Evolutionary conservation across 1,140 invertebrate genomes (phyloP).

Genomic region (Bombus terrestris): DNA sequence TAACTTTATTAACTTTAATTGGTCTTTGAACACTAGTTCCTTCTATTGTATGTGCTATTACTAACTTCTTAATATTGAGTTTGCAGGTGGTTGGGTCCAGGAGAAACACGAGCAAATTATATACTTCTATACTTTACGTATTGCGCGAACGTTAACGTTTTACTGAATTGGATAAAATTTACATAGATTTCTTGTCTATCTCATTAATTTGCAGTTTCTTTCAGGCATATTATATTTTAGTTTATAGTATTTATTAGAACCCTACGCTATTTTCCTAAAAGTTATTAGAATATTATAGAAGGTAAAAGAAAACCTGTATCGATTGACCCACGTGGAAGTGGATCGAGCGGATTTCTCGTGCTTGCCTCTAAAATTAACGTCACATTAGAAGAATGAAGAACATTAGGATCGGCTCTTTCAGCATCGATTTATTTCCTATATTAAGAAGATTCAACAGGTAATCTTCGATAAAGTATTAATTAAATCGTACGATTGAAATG

Average conservation of each 20-base stretch:
- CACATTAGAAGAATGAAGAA: constrained; percentile 66
- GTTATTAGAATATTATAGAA: constrained; percentile 62
- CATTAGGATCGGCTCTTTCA: constrained; percentile 59
- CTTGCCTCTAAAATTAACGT: constrained; percentile 51
- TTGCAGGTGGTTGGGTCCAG: constrained; percentile 74
- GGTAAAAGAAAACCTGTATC: constrained; percentile 60
- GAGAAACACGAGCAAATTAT: constrained; percentile 56
- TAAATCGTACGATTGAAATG: constrained; percentile 56
- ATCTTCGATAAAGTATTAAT: constrained; percentile 72
- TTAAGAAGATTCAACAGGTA: constrained; percentile 76
- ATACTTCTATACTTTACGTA: constrained; percentile 51
- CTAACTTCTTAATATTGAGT: constrained; percentile 77
- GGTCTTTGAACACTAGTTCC: constrained; percentile 48
- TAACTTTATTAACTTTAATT: constrained; percentile 31
- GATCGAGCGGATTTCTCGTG: constrained; percentile 42
- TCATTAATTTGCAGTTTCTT: constrained; percentile 62
- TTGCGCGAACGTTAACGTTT: constrained; percentile 43
- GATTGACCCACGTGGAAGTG: constrained; percentile 42
- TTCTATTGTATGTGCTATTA: constrained; percentile 47
- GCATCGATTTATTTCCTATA: constrained; percentile 69
- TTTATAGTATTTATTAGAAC: constrained; percentile 47
- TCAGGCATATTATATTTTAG: constrained; percentile 48
- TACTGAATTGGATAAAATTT: constrained; percentile 19
- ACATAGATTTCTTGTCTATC: constrained; percentile 40
- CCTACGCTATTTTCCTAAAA: constrained; percentile 47